Conservation (phyloP, 2,888 invertebrate genomes). For the Caenorhabditis angaria region DNA sequence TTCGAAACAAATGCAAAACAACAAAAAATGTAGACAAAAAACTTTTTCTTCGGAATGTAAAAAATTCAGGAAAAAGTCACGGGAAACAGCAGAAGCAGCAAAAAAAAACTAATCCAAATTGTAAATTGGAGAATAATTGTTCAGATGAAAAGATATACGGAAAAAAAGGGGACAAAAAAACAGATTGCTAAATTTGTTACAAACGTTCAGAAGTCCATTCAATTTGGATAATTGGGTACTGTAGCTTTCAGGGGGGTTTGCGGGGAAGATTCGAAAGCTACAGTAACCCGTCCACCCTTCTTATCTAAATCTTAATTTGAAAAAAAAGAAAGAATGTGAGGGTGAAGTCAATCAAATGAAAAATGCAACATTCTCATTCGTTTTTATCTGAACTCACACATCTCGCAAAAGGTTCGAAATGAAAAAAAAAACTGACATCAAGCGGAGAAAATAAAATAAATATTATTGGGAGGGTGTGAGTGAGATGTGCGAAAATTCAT, state of each 20-base stretch:
- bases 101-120: constrained; percentile 2
- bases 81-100: no score
- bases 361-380: no score
- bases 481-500: not conserved
- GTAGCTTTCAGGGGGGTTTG: no score
- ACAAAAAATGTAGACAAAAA: not conserved
- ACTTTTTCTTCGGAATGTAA: not conserved
- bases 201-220: no score
- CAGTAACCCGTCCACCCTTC: not conserved
- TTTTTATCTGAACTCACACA: no score
- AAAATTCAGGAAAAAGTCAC: not conserved
- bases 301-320: not conserved
- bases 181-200: no score
- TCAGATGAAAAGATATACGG: not conserved
- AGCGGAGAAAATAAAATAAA: not conserved
- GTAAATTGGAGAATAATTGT: constrained; percentile 2
- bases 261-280: no score
- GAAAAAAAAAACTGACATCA: not conserved
- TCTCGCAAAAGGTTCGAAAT: no score
- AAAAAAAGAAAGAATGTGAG: not conserved
- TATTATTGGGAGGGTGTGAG: not conserved
- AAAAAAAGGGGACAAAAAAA: not conserved
- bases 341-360: not conserved
- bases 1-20: not conserved
- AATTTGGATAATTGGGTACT: no score